Evolutionary conservation across 1,140 invertebrate genomes (phyloP), one percentile per base, ranked within the genome.

Genomic region (Acromyrmex charruanus): DNA sequence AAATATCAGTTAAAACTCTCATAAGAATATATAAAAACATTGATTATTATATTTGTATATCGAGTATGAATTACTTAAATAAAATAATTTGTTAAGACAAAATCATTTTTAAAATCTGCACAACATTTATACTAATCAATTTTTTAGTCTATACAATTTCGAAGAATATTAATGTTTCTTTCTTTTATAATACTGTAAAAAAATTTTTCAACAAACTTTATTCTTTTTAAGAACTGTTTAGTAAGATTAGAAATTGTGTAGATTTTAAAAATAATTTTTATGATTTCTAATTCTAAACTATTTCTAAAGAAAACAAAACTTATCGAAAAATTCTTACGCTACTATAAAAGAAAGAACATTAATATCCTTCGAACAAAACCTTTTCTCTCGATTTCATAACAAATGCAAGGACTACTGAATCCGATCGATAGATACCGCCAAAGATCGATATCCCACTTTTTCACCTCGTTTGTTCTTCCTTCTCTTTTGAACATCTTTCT

Each of bases 341-440:
- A 18, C 14, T 25, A 7, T n/a, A 49, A 74, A 14, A 49, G 10
- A 82, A 21, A 18, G 18, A 31, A 51, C n/a, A n/a, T n/a, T 31
- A 66, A 49, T n/a, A 77, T 65, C 21, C 44, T 25, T 39, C 10
- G 5, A 49, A 49, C 25, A n/a, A 79, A 74, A 74, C 10, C n/a
- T 9, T 74, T 61, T 74, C 7, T 3, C 28, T 25, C 18, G 63
- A 71, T 85, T 85, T 85, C 72, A 39, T 87, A 85, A 85, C 39
- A 82, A 87, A 55, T 51, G 51, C 51, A 14, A 44, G 14, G 18
- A 35, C 55, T 55, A 84, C 58, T 28, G 58, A 84, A 84, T 84
- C 18, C 55, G 69, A 84, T 84, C 39, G 55, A 25, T 44, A 49
- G 53, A 59, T 71, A 44, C 25, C 39, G 7, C 72, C 18, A 9